Evolutionary conservation across 2,888 invertebrate species (phyloP).

Genomic region (Autographa gamma): DNA sequence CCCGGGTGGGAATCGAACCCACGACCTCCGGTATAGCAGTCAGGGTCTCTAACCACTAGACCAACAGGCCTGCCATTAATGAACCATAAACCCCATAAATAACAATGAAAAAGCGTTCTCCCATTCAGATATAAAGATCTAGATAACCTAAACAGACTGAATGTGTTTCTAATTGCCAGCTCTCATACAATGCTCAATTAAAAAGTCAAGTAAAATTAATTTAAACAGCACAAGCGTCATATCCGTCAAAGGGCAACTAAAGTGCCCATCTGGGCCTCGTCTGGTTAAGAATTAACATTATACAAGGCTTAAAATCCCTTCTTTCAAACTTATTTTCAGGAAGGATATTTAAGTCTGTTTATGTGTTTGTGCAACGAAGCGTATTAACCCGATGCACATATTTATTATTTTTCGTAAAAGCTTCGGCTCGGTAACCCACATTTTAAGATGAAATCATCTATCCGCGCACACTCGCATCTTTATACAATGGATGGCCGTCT

Average conservation of each 20-base stretch:
- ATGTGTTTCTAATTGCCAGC: slow-evolving; percentile 44
- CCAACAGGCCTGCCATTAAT: too few relatives aligned
- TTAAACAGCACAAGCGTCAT: slow-evolving; percentile 10
- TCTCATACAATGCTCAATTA: slow-evolving; percentile 16
- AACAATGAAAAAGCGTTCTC: slow-evolving; percentile 22
- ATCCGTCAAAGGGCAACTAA: slow-evolving; percentile 16
- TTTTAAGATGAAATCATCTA: slow-evolving; percentile 57
- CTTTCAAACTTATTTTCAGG: slow-evolving; percentile 23
- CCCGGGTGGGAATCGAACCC: too few relatives aligned
- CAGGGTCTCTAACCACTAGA: too few relatives aligned
- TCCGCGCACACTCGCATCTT: slow-evolving; percentile 24
- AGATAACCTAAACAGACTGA: slow-evolving; percentile 44
- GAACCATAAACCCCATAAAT: background rate
- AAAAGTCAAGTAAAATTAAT: slow-evolving; percentile 8
- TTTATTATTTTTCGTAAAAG: slow-evolving; percentile 57
- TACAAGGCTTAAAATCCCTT: slow-evolving; percentile 9
- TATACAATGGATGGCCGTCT: slow-evolving; percentile 34
- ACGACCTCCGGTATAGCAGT: too few relatives aligned
- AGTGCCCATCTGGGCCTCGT: slow-evolving; percentile 19
- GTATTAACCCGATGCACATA: slow-evolving; percentile 44
- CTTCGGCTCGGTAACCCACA: slow-evolving; percentile 57
- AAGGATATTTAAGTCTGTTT: slow-evolving; percentile 37
- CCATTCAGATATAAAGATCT: slow-evolving; percentile 46
- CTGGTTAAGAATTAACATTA: slow-evolving; percentile 13
- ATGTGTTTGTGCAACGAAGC: slow-evolving; percentile 40